phyloP scores from a whole-genome alignment of 1,140 invertebrate species.

The Drosophila repleta region DNA sequence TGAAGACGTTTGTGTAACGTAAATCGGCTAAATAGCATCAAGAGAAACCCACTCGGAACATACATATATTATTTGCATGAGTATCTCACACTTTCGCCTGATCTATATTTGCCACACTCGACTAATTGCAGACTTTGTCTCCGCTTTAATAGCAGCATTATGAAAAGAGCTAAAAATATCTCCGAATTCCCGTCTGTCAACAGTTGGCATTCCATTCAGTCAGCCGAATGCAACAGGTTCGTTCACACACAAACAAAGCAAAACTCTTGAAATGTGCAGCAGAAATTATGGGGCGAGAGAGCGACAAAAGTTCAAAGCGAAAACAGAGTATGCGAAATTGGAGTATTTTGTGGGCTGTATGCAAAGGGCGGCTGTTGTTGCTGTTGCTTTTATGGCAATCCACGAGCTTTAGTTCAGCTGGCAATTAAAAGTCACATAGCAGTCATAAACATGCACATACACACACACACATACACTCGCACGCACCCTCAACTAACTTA shows the following conservation, averaged over 20 bases:
- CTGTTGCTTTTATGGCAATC: slow-evolving; percentile 53
- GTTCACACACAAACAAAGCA: neutral
- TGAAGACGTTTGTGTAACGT: neutral
- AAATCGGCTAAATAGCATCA: neutral
- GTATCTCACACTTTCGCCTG: neutral
- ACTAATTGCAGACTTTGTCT: neutral
- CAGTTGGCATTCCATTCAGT: slow-evolving; percentile 6
- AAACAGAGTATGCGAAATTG: slow-evolving; percentile 28
- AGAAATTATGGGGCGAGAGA: slow-evolving; percentile 7
- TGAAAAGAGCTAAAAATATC: neutral
- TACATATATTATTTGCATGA: neutral
- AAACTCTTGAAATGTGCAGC: slow-evolving; percentile 11
- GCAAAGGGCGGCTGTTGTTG: slow-evolving; percentile 27
- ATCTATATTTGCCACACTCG: neutral
- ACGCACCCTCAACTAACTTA: slow-evolving; percentile 1
- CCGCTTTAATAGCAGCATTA: neutral
- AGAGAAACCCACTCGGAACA: slow-evolving; percentile 2
- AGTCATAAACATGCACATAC: slow-evolving; percentile 65
- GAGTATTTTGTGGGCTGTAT: slow-evolving; percentile 40
- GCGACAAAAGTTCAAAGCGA: slow-evolving; percentile 32
- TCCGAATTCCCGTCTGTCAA: slow-evolving; percentile 2
- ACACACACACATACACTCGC: neutral
- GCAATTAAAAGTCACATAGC: slow-evolving; percentile 78
- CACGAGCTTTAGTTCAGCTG: slow-evolving; percentile 60
- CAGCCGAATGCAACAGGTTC: slow-evolving; percentile 16